Evolutionary conservation across 2,113 vertebrate genomes (phyloP).

Genomic region (Oreotragus oreotragus): DNA sequence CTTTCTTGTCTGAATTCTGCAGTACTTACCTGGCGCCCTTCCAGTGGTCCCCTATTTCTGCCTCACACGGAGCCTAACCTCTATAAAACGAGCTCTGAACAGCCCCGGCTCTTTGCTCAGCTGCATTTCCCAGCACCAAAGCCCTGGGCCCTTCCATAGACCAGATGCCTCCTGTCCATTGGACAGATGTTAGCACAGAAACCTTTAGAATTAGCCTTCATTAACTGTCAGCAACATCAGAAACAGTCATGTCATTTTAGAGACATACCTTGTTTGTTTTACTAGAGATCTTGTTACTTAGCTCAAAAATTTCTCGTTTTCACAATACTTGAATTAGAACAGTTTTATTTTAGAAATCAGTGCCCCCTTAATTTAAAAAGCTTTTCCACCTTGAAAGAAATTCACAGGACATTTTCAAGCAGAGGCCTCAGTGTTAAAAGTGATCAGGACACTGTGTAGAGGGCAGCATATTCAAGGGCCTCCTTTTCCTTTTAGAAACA

Average conservation of each 20-base stretch:
- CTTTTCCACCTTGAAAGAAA: neutral
- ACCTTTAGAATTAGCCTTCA: neutral
- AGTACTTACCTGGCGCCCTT: rapidly evolving
- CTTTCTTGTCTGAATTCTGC: neutral
- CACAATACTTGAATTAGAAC: neutral
- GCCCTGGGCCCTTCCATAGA: neutral
- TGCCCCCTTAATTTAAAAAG: neutral
- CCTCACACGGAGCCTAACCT: neutral
- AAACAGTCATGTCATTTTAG: neutral
- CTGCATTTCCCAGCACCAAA: neutral
- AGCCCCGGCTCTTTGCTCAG: neutral
- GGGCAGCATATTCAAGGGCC: neutral
- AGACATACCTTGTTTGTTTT: neutral
- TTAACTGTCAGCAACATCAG: neutral
- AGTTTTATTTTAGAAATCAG: neutral
- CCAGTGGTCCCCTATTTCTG: neutral
- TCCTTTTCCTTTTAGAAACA: neutral
- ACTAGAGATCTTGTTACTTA: neutral
- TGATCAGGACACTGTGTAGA: neutral
- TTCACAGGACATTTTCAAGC: neutral
- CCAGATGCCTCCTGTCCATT: rapidly evolving
- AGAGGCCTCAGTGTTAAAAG: neutral
- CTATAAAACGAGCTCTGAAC: neutral
- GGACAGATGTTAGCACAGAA: neutral
- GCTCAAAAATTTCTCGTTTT: neutral